Conservation (phyloP, 2,797 vertebrate species). For the Rhinichthys osculus region DNA sequence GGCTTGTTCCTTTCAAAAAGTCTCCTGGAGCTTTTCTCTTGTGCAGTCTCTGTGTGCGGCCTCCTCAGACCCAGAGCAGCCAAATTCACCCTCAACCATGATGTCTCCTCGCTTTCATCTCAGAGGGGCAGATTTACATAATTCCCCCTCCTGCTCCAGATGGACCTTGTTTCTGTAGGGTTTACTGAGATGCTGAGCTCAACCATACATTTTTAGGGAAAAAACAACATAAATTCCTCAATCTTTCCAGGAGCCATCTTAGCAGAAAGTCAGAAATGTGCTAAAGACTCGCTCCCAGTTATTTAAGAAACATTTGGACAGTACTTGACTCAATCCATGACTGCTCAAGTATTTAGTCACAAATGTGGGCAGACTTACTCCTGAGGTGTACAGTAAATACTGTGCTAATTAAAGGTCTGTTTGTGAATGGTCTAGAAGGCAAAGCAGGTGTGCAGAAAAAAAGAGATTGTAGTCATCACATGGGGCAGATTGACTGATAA, state of each 20-base stretch:
- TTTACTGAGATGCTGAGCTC: conserved; percentile 30
- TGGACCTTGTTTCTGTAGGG: conserved; percentile 29
- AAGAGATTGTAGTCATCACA: conserved; percentile 13
- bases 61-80: conserved; percentile 14
- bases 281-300: conserved; percentile 39
- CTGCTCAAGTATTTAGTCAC: conserved; percentile 16
- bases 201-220: conserved; percentile 23
- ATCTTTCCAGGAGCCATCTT: conserved; percentile 13
- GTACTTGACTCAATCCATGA: conserved; percentile 41
- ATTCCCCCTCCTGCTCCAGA: conserved; percentile 37
- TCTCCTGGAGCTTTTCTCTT: conserved; percentile 37
- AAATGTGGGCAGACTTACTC: conserved; percentile 37
- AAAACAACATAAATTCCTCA: conserved; percentile 19
- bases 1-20: conserved; percentile 35
- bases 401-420: conserved; percentile 38
- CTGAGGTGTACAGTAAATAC: conserved; percentile 3
- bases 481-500: conserved; percentile 9
- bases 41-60: conserved; percentile 1
- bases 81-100: conserved; percentile 16
- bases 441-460: neutral
- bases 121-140: conserved; percentile 41
- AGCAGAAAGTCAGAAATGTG: neutral
- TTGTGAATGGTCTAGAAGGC: conserved; percentile 13
- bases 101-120: conserved; percentile 43
- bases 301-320: conserved; percentile 45